Percentiles rank a stretch among this genome's conserved stretches.
These are phyloP conservation scores for Drosophila littoralis DNA, from an alignment of 1,140 invertebrate species.

Conservation along the genomic window DNA sequence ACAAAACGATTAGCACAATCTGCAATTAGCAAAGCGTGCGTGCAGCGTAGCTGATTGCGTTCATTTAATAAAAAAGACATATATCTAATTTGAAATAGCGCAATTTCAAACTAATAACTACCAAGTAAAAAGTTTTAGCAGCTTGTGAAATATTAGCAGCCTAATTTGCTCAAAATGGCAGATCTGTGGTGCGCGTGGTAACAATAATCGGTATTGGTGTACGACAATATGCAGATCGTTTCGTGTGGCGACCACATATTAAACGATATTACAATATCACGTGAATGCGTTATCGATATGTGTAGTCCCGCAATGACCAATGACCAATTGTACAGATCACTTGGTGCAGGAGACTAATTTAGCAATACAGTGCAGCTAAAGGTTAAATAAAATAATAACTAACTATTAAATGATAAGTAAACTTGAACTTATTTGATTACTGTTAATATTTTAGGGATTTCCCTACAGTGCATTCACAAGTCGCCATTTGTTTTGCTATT, in stretches of 20 bases:
- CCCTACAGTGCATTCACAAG: constrained; percentile 20
- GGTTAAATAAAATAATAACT: too few species aligned
- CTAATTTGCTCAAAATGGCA: neutral
- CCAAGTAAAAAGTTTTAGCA: too few species aligned
- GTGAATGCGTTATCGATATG: too few species aligned
- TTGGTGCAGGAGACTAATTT: too few species aligned
- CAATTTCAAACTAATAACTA: too few species aligned
- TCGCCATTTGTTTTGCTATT: neutral
- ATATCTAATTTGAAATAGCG: neutral
- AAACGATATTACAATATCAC: too few species aligned
- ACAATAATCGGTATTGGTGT: neutral
- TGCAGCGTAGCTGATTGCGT: neutral
- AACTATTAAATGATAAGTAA: neutral
- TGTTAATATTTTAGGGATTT: neutral
- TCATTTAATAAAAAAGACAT: neutral
- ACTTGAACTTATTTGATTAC: neutral
- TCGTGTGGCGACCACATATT: neutral
- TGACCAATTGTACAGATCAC: too few species aligned
- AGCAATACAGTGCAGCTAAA: too few species aligned
- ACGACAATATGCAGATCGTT: neutral
- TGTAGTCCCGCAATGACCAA: too few species aligned
- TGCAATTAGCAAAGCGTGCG: neutral
- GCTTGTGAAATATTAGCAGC: too few species aligned
- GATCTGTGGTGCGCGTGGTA: neutral
- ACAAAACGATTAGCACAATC: neutral